Conservation (phyloP, 2,797 vertebrate genomes). For the Pampus argenteus region DNA sequence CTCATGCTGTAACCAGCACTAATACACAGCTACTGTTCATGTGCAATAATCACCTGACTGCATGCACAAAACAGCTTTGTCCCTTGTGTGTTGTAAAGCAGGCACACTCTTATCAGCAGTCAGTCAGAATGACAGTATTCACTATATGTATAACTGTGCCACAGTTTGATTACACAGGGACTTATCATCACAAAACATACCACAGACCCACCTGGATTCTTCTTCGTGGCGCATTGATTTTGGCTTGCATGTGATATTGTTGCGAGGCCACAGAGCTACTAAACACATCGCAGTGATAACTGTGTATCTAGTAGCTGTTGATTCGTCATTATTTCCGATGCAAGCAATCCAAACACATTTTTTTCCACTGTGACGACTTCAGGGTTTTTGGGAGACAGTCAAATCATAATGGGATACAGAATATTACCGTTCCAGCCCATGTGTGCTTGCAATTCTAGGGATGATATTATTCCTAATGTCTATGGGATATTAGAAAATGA, state of each 20-base stretch:
- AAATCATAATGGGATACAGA: slow-evolving; percentile 48
- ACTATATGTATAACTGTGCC: slow-evolving; percentile 47
- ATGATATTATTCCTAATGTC: slow-evolving; percentile 68
- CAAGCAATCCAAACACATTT: slow-evolving; percentile 17
- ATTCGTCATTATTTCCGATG: slow-evolving; percentile 52
- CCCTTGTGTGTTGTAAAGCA: slow-evolving; percentile 56
- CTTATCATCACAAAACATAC: slow-evolving; percentile 59
- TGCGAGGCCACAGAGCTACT: slow-evolving; percentile 34
- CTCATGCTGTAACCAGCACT: slow-evolving; percentile 24
- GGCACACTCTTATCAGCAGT: slow-evolving; percentile 58
- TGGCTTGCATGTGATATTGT: slow-evolving; percentile 31
- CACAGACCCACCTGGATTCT: slow-evolving; percentile 60
- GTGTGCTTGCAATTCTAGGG: slow-evolving; percentile 32
- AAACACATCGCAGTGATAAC: slow-evolving; percentile 9
- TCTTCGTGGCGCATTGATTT: slow-evolving; percentile 32
- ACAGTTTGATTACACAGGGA: slow-evolving; percentile 64
- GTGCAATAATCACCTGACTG: slow-evolving; percentile 48
- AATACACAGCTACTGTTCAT: slow-evolving; percentile 34
- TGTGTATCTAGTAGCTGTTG: too few relatives aligned
- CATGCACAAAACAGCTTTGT: slow-evolving; percentile 42
- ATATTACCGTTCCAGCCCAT: slow-evolving; percentile 32
- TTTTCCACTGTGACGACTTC: slow-evolving; percentile 10
- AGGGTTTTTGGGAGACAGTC: slow-evolving; percentile 32
- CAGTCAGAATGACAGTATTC: slow-evolving; percentile 61
- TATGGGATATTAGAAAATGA: slow-evolving; percentile 73